Conservation (phyloP, 2,797 vertebrate species). For the Falco concolor region DNA sequence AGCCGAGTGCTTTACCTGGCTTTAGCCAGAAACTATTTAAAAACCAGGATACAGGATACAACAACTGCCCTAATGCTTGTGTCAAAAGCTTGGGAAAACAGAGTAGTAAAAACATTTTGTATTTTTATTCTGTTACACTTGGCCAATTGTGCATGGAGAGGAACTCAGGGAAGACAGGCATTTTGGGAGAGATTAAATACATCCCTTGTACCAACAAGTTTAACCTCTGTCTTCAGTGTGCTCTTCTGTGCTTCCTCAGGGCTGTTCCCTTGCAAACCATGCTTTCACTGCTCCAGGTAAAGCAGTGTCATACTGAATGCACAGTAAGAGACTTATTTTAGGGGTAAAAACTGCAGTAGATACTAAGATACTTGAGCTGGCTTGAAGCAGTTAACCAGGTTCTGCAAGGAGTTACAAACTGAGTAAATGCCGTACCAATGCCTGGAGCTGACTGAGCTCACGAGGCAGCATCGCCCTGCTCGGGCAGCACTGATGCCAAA, state of each 20-base stretch:
- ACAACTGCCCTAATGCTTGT: neutral
- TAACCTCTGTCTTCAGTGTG: neutral
- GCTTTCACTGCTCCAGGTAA: neutral
- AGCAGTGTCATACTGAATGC: neutral
- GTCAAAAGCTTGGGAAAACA: neutral
- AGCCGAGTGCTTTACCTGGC: neutral
- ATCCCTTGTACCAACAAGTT: neutral
- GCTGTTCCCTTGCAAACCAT: neutral
- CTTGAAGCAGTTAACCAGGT: neutral
- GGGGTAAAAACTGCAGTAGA: neutral
- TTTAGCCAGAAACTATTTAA: neutral
- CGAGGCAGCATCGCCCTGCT: neutral
- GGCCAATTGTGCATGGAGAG: neutral
- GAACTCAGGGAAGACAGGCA: neutral
- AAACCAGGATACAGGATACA: neutral
- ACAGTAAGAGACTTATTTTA: neutral
- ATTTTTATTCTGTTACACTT: neutral
- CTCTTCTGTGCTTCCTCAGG: neutral
- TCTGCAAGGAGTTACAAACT: neutral
- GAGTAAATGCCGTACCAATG: neutral
- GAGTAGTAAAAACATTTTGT: neutral
- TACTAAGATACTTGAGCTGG: neutral
- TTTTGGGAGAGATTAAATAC: neutral
- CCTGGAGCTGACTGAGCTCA: fast-evolving
- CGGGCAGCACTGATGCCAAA: neutral